Base-by-base conservation (phyloP, 2,113 vertebrate species). In the Ascaphus truei region DNA sequence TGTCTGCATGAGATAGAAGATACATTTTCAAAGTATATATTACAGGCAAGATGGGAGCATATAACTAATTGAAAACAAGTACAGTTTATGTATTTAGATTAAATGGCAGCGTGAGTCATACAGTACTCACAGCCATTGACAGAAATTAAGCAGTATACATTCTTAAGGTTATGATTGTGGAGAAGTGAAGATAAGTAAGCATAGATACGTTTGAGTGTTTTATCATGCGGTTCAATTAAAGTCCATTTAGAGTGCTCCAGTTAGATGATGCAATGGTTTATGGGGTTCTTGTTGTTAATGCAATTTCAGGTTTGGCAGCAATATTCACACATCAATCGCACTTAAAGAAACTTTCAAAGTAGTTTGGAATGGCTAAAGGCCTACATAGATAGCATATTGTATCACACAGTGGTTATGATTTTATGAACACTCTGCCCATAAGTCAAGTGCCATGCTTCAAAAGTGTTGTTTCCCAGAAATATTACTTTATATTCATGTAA, bases 401-500 rank as follows among this genome's bases (percentile, higher is more conserved):
- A 61, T 36, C 57, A 51, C 15, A 29, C 26, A 16, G 11, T 8
- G 47, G 22, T 71, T 66, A 60, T 27, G 67, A 71, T 39, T 61
- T 60, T 61, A 51, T 61, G 47, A 61, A 31, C 25, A 30, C 43
- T 34, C 31, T 39, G 8, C 57, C 52, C 67, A 61, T 71, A 61
- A 61, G 56, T 60, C 67, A 71, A 61, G 56, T 71, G 67, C 61
- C 67, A 71, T 31, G 25, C 66, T 51, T 51, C 33, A 20, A 39
- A 50, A 36, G 23, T 60, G 31, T 31, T 12, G 39, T 48, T 71
- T 71, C 67, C 67, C 56, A 71, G 67, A 71, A 71, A 71, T 52
- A 41, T 61, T 71, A 71, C 67, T 71, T 71, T 60, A 61, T 51
- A 52, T 71, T 61, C 57, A 41, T 52, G 47, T 51, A 51, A 71